Conservation (phyloP, 2,888 invertebrate species). For the Rotaria macrura region DNA sequence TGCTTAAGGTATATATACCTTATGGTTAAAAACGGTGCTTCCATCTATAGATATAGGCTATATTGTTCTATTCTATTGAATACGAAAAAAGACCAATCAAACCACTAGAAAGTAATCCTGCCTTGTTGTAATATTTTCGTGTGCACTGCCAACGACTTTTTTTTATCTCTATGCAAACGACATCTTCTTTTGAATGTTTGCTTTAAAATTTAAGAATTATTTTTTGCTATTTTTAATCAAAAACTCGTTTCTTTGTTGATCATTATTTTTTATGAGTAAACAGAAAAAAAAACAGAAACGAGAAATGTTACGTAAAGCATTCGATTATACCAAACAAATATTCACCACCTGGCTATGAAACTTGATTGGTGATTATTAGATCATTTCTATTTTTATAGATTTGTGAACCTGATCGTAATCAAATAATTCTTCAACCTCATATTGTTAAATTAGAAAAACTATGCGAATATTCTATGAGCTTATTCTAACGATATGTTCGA, state of each 20-base stretch:
- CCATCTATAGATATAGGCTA: too few species aligned
- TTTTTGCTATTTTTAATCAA: not conserved
- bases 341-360: not conserved
- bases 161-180: not conserved
- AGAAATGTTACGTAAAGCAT: not conserved
- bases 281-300: too few species aligned
- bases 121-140: too few species aligned
- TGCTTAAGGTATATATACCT: too few species aligned
- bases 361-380: not conserved
- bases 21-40: too few species aligned
- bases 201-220: not conserved
- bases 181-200: not conserved
- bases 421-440: not conserved
- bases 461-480: not conserved
- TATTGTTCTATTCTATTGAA: too few species aligned
- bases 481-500: not conserved
- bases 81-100: too few species aligned
- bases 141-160: too few species aligned
- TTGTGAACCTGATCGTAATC: not conserved
- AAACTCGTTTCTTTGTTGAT: not conserved
- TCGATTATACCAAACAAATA: not conserved
- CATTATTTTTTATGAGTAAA: not conserved
- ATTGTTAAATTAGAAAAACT: not conserved
- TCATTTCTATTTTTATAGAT: not conserved
- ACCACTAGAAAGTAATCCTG: too few species aligned